Evolutionary conservation across 2,888 invertebrate genomes (phyloP), one percentile per base, ranked within the genome.

Genomic region (Platycnemis pennipes): DNA sequence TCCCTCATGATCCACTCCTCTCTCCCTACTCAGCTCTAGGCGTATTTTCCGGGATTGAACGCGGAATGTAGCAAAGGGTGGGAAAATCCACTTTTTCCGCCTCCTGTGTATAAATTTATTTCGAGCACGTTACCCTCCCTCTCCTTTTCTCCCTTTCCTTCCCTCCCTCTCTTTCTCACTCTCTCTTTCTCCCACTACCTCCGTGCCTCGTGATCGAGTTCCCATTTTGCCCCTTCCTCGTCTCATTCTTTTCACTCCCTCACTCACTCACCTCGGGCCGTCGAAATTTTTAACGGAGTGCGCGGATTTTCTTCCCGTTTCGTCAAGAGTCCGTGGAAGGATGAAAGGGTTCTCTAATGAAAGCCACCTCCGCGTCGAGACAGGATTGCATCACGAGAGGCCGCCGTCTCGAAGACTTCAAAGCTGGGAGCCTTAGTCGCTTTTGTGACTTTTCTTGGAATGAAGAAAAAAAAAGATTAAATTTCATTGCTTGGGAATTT

Each of bases 291-390:
- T 19, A 87, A 87, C 26, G n/a, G 26, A 16, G 37, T 16, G 49
- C 53, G 37, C n/a, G 88, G 31, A 53, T 49, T 89, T 89, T 19
- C 77, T 77, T 77, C 37, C 37, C 77, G 37, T 77, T 77, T 77
- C 37, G 63, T 77, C 77, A 31, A 11, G 77, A 77, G 77, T 31
- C 37, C 37, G 37, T 77, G 37, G 37, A 77, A 77, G 77, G 37
- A 77, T 77, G 37, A 31, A 77, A 37, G 37, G 37, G 37, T 8
- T 77, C 37, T 5, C 77, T 31, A 77, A 37, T 77, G 77, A 31
- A 37, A 77, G 77, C 37, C 37, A 37, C 77, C 77, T 37, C 31
- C 77, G 77, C 13, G 37, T 37, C 37, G 11, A 37, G 77, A 77
- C 31, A 26, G 7, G 11, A 11, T 37, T 77, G 37, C 31, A 77